Base-by-base conservation (phyloP, 2,797 vertebrate genomes). In the Myoxocephalus aenaeus region DNA sequence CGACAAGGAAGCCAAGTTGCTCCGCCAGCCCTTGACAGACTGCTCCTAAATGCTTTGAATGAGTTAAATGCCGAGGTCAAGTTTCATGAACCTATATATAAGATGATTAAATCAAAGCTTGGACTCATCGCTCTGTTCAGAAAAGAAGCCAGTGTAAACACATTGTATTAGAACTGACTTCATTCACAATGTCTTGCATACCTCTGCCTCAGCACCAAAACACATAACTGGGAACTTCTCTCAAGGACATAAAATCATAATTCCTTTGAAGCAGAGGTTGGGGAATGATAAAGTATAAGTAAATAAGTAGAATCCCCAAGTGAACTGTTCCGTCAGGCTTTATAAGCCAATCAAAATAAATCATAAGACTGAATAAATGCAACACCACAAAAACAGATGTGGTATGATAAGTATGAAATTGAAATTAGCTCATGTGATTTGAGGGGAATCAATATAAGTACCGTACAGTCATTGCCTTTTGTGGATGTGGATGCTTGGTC, bases 351-450 rank as follows among this genome's bases (percentile, higher is more conserved):
- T 86, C 66, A 79, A 85, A 89, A 80, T 59, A 86, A 84, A 86
- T 82, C 34, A 68, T 17, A 46, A 1, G 34, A 27, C 17, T 79
- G 56, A 81, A 87, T 80, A 59, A 77, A 79, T 76, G 20, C 46
- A 76, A 83, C 67, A 75, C 78, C 68, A 69, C 4, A 3, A 76
- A 82, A 79, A 67, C 84, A 87, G 79, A 89, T 90, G 88, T 83
- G 82, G 57, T 66, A 57, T 79, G 67, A 86, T 78, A 68, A 85
- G 80, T 14, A 73, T 86, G 66, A 69, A 48, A 69, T 2, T 29
- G 22, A 66, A 79, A 56, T 27, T 59, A 63, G 22, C 62, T 42
- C 17, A 34, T 25, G 38, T 46, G 10, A 70, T 61, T 68, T 59
- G 2, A 73, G 15, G 15, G 20, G 18, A 58, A 12, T 56, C 12